Evolutionary conservation across 2,888 invertebrate genomes (phyloP), one percentile per base, ranked within the genome.

Genomic region (Synanthedon formicaeformis): DNA sequence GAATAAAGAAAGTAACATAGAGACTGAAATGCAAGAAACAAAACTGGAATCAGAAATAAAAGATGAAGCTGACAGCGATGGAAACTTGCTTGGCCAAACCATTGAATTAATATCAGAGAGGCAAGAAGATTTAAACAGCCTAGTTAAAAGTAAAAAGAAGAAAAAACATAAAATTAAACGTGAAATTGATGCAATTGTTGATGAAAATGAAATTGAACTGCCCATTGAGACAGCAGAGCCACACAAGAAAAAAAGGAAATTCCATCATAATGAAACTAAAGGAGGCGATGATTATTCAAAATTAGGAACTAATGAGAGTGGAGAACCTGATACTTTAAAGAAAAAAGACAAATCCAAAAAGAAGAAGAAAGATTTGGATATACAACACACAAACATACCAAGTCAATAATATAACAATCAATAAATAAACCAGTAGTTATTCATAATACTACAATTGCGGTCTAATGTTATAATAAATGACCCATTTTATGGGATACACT

Each of bases 81-180:
- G 34, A 10, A 34, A 34, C 34, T 34, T 34, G 34, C 34, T 34
- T 34, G 34, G 10, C 34, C 34, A 34, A 34, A 8, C 34, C 10
- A 2, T 34, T 34, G 45, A 45, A 45, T 14, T 13, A n/a, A 41
- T 41, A 45, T 13, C 45, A 45, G 45, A 45, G 14, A 45, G 13
- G 13, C 45, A 8, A 45, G 45, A 27, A 54, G 55, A 53, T 34
- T 45, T n/a, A 12, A 48, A 51, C 11, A 54, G 56, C 40, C 53
- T 53, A 6, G 40, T 55, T 8, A 62, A 63, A 52, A 67, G 65
- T 57, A 71, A 66, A 62, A 71, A 69, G 55, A 69, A 65, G 55
- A 66, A 65, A 50, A 63, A 60, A 49, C 52, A 50, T 16, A 52
- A 58, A 34, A 34, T 34, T 34, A 34, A 34, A 34, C 34, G 10